These are phyloP conservation scores for Phataginus tricuspis DNA, from an alignment of 2,797 vertebrate genomes.

Conservation along the genomic window DNA sequence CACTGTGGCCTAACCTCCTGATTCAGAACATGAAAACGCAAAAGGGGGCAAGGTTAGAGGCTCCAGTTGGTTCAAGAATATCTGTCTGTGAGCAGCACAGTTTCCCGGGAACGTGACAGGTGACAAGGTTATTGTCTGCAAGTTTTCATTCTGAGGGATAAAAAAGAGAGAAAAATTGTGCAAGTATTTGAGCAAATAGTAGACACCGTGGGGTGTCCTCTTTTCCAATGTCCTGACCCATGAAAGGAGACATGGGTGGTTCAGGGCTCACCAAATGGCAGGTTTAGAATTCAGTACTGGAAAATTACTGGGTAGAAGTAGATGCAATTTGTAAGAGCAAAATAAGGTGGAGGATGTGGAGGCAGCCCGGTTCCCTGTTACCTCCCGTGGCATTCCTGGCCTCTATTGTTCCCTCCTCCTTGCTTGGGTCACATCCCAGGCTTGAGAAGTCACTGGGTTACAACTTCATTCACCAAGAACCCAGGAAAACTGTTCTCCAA, in stretches of 20 bases:
- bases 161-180: not conserved
- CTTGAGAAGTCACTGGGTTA: not conserved
- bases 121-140: slow-evolving; percentile 33
- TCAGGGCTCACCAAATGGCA: not conserved
- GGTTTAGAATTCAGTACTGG: slow-evolving; percentile 30
- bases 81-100: not conserved
- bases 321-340: not conserved
- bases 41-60: not conserved
- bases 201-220: not conserved
- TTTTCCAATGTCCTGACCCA: slow-evolving; percentile 40
- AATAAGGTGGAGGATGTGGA: not conserved
- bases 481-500: not conserved
- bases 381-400: not conserved
- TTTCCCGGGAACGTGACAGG: not conserved
- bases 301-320: slow-evolving; percentile 54
- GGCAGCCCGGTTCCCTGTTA: not conserved
- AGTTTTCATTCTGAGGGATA: slow-evolving; percentile 24
- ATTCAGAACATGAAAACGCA: not conserved
- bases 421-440: not conserved
- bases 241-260: slow-evolving; percentile 10
- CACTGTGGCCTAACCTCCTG: not conserved
- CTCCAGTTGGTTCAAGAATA: not conserved
- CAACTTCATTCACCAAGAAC: not conserved
- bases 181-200: slow-evolving; percentile 40
- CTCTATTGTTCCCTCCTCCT: not conserved